A percentile compares a stretch with the other conserved stretches of the same genome.
phyloP scores from a whole-genome alignment of 2,888 invertebrate species.

The Drosophila kanekoi region DNA sequence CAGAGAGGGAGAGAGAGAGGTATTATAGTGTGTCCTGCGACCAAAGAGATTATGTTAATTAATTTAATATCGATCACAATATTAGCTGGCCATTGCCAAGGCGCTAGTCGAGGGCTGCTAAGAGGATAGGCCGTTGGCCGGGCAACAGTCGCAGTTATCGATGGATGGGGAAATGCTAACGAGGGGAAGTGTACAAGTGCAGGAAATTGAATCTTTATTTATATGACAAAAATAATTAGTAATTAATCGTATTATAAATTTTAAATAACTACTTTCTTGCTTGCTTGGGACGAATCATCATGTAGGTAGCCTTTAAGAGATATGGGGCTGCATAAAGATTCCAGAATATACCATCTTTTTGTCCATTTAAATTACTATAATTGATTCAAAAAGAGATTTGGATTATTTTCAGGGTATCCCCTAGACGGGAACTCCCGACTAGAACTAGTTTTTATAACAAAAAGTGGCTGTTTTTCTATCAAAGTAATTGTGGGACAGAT shows the following conservation, averaged over 20 bases:
- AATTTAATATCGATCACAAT: constrained; percentile 67
- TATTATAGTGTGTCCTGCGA: constrained; percentile 10
- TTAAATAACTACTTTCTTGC: too few species aligned
- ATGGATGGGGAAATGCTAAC: too few species aligned
- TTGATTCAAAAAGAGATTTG: too few species aligned
- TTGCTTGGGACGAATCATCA: constrained; percentile 2
- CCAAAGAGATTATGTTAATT: constrained; percentile 70
- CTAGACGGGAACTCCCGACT: too few species aligned
- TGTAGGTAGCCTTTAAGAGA: background rate
- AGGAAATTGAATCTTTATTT: background rate
- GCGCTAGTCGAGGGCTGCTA: constrained; percentile 31
- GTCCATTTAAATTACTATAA: background rate
- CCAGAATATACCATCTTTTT: too few species aligned
- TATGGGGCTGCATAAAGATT: too few species aligned
- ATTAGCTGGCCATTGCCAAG: constrained; percentile 53
- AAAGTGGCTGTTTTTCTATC: too few species aligned
- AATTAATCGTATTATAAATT: too few species aligned
- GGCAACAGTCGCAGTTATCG: background rate
- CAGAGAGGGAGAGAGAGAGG: background rate
- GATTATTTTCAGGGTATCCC: too few species aligned
- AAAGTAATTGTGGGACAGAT: too few species aligned
- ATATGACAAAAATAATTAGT: too few species aligned
- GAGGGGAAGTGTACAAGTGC: background rate
- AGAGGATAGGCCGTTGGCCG: constrained; percentile 29
- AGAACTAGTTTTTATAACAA: too few species aligned